These are phyloP conservation scores for Oryzias melastigma DNA, from an alignment of 2,113 vertebrate species.

Conservation along the genomic window DNA sequence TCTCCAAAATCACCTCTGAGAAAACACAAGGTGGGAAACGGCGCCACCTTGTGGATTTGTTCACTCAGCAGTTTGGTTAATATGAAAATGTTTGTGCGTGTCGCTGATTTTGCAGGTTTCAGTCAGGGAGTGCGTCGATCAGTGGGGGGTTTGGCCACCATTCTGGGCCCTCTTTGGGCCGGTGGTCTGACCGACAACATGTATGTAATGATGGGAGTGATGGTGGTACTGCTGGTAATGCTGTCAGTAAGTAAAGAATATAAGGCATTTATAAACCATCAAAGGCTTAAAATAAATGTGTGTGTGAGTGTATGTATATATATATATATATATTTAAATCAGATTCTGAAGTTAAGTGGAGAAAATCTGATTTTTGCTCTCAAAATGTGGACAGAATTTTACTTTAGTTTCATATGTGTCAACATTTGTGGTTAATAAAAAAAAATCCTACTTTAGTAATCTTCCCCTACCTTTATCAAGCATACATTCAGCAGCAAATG, in stretches of 20 bases:
- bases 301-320: no score
- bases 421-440: no score
- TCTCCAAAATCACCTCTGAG: conserved; percentile 83
- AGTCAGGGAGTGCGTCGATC: conserved; percentile 84
- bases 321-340: no score
- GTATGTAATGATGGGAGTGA: conserved; percentile 83
- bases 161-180: conserved; percentile 84
- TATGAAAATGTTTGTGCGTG: neutral
- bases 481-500: no score
- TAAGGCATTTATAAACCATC: neutral
- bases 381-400: no score
- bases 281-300: neutral
- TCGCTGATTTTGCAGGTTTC: conserved; percentile 68
- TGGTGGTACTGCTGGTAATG: conserved; percentile 78
- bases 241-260: conserved; percentile 68
- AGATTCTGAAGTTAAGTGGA: no score
- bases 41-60: conserved; percentile 17
- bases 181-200: conserved; percentile 79
- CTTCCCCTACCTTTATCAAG: no score
- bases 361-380: no score
- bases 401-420: no score
- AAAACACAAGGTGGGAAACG: conserved; percentile 80
- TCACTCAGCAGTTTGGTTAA: neutral
- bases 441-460: no score
- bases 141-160: conserved; percentile 83